Evolutionary conservation across 2,888 invertebrate species (phyloP).

Genomic region (Brenthis hecate): DNA sequence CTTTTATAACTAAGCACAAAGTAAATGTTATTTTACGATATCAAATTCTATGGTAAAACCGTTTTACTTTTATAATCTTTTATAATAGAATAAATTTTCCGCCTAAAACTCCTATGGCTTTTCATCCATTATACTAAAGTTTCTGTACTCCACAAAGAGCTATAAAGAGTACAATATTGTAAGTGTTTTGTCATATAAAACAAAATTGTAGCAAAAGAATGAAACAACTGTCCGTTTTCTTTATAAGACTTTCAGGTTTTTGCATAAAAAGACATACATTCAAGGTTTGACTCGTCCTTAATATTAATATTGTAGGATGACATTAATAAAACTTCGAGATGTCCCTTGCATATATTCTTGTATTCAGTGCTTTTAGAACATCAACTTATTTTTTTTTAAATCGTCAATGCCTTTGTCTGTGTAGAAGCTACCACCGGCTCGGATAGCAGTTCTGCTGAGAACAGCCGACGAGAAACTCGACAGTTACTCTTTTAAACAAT

Average conservation of each 20-base stretch:
- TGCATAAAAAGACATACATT: not conserved
- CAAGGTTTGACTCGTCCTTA: not conserved
- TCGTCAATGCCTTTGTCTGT: too few species aligned
- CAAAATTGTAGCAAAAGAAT: conserved; percentile 11
- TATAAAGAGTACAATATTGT: conserved; percentile 11
- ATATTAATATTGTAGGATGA: not conserved
- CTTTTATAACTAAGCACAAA: too few species aligned
- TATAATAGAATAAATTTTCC: conserved; percentile 22
- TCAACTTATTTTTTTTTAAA: too few species aligned
- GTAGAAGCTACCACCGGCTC: too few species aligned
- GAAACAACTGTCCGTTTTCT: not conserved
- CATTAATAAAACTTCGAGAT: too few species aligned
- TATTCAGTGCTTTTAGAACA: too few species aligned
- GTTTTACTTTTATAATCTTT: conserved; percentile 14
- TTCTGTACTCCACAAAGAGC: conserved; percentile 17
- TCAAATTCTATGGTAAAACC: not conserved
- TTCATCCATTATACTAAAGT: conserved; percentile 25
- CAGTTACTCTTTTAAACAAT: too few species aligned
- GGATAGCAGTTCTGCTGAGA: too few species aligned
- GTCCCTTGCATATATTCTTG: too few species aligned
- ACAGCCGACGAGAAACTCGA: too few species aligned
- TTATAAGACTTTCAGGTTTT: not conserved
- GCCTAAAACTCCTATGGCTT: conserved; percentile 19
- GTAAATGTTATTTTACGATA: too few species aligned
- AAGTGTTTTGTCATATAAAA: conserved; percentile 13